Percentiles rank a stretch among this genome's conserved stretches.
phyloP scores from a whole-genome alignment of 2,888 invertebrate genomes.

The Loripinus fragilis region DNA sequence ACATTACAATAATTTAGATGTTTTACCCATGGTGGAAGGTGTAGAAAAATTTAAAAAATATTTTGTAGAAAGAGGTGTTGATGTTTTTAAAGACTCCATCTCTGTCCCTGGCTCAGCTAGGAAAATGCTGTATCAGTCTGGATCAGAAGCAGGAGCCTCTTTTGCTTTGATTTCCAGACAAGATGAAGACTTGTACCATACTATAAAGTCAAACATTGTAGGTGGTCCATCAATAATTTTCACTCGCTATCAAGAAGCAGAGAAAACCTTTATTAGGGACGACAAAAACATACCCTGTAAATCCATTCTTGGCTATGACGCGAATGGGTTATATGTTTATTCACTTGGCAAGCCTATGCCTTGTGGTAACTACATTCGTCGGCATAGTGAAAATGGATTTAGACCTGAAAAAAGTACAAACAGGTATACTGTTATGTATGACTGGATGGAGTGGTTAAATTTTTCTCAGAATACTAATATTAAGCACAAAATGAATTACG shows the following conservation, averaged over 20 bases:
- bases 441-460: no score
- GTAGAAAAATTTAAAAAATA: not conserved
- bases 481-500: no score
- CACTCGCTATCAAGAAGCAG: slow-evolving; percentile 19
- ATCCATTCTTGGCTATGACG: no score
- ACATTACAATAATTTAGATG: slow-evolving; percentile 15
- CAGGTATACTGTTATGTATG: no score
- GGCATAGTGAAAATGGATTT: no score
- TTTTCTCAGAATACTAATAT: no score
- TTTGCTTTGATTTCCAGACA: not conserved
- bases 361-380: no score
- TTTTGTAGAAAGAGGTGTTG: slow-evolving; percentile 8
- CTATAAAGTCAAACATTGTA: not conserved
- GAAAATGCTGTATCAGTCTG: slow-evolving; percentile 14
- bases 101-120: slow-evolving; percentile 21
- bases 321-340: no score
- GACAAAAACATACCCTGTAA: no score
- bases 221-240: slow-evolving; percentile 15
- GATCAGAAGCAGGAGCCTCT: not conserved
- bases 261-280: no score
- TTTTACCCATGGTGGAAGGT: not conserved
- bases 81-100: slow-evolving; percentile 20
- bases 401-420: no score
- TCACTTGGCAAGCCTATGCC: no score
- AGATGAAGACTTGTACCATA: slow-evolving; percentile 19